Base-by-base conservation (phyloP, 2,113 vertebrate species). In the Barnardius zonarius region DNA sequence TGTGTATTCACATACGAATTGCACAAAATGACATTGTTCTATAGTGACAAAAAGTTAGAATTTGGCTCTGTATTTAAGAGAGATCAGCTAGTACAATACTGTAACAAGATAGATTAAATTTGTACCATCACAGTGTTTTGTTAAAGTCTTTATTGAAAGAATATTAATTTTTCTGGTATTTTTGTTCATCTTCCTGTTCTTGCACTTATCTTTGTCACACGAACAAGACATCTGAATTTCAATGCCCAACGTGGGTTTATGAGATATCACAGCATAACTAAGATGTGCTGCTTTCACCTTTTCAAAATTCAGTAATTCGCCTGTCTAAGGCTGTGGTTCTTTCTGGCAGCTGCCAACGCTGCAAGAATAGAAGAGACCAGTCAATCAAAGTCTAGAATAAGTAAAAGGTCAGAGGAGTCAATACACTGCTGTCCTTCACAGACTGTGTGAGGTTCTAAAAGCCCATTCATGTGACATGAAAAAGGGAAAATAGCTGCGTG, bases 331-430 rank as follows among this genome's bases (percentile, higher is more conserved):
- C 74, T 72, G 68, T 63, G 69, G 51, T 33, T 95, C 55, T 78
- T 96, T 75, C 87, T 80, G 76, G 62, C 62, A 94, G 74, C 88
- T 94, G 63, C 63, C 37, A 24, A 68, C 4, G 0, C 72, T 90
- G 33, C 35, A 77, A 84, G 76, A 79, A 68, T 30, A 95, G 73
- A 92, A 52, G 43, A 74, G 49, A 78, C 13, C 61, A 95, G 79
- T 93, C 93, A 94, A 23, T 96, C 89, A 93, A 92, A 95, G 54
- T 51, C 51, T 63, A 83, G 77, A 86, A 90, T 83, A 83, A 87
- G 54, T 54, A 79, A 92, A 96, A 96, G 92, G 96, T 93, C 80
- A 84, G 43, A 57, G 48, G 7, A 83, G 44, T 88, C 74, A 94
- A 83, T 85, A 66, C 9, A 43, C 31, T 61, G 27, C 69, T 95